Base-by-base conservation (phyloP, 2,797 vertebrate genomes). In the Florisuga fusca region DNA sequence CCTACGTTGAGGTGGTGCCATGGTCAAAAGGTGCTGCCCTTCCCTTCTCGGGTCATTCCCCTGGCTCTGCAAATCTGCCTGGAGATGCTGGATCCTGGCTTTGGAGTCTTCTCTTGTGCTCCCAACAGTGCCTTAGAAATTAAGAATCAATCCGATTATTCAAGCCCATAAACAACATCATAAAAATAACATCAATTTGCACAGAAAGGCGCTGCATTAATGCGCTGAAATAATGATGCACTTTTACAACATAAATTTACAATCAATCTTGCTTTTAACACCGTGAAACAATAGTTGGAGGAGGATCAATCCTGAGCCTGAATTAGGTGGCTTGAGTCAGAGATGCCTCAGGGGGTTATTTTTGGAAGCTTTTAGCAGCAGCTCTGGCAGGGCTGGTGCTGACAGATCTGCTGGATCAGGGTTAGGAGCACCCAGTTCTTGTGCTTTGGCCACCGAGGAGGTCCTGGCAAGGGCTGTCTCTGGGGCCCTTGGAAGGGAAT, bases 71-170 rank as follows among this genome's bases (percentile, higher is more conserved):
- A 21, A 51, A 29, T 27, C 53, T 1, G 10, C 1, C 0, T 3
- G 36, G 45, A 10, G 63, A 31, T 19, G 38, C 22, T 3, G 48
- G 38, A 63, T 8, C 0, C 61, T 48, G 84, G 36, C 77, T 89
- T 84, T 13, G 26, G 82, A 62, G 26, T 34, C 93, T 89, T 91
- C 63, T 84, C 87, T 53, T 6, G 48, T 6, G 61, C 3, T 95
- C 92, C 94, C 94, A 81, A 57, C 84, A 79, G 94, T 29, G 94
- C 89, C 95, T 94, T 77, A 62, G 93, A 97, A 97, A 96, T 97
- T 96, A 97, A 96, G 97, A 97, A 97, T 97, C 97, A 96, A 97
- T 98, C 91, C 93, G 97, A 98, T 98, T 97, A 97, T 97, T 97
- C 96, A 97, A 92, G 87, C 97, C 94, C 95, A 96, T 97, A 97